phyloP scores from a whole-genome alignment of 2,113 vertebrate genomes.

The Cynopterus brachyotis region DNA sequence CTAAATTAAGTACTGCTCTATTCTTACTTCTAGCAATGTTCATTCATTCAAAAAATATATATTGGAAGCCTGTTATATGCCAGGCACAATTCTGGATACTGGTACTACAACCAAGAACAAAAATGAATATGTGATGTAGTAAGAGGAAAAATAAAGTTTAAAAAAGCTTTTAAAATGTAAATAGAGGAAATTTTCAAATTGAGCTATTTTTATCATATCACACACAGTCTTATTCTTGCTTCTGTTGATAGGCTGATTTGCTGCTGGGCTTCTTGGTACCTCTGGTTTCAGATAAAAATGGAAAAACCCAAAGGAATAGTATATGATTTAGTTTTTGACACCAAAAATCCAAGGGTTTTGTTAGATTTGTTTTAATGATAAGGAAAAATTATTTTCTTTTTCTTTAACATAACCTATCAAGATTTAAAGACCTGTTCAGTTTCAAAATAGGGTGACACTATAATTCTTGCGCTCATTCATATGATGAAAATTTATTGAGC shows the following conservation, averaged over 20 bases:
- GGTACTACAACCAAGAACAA: background rate
- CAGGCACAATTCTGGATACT: background rate
- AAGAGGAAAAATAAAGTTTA: background rate
- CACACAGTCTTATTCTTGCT: background rate
- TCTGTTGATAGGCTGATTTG: background rate
- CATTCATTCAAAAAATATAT: background rate
- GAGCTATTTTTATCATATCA: background rate
- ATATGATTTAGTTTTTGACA: background rate
- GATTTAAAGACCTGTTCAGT: background rate
- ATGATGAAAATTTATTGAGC: background rate
- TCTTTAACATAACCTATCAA: background rate
- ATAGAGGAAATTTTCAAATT: slow-evolving; percentile 2
- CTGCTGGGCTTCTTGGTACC: background rate
- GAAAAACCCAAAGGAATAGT: background rate
- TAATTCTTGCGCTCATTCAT: slow-evolving; percentile 2
- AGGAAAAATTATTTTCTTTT: background rate
- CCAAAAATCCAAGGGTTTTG: background rate
- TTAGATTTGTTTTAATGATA: slow-evolving; percentile 2
- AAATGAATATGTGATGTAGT: background rate
- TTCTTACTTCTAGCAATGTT: background rate
- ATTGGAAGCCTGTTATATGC: background rate
- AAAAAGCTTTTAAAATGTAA: background rate
- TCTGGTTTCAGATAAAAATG: slow-evolving; percentile 18
- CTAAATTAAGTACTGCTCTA: background rate
- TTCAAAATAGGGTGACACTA: background rate